Percentiles rank a stretch among this genome's conserved stretches.
These are phyloP conservation scores for Drosophila tanythrix DNA, from an alignment of 2,888 invertebrate genomes.

Conservation along the genomic window DNA sequence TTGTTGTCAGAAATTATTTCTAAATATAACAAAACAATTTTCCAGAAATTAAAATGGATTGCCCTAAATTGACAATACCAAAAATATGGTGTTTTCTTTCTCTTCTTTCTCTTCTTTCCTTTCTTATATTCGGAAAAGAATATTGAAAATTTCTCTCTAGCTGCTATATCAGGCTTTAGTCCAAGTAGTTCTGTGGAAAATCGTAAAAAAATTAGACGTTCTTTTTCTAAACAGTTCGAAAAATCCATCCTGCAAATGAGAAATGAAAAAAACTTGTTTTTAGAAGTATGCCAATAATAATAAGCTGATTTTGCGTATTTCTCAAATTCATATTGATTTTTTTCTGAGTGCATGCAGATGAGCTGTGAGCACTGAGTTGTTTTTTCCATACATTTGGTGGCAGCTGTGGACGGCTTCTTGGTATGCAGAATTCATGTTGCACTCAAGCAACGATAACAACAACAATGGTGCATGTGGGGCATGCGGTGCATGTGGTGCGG, in stretches of 20 bases:
- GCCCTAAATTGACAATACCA: background rate
- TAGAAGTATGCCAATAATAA: background rate
- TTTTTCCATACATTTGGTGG: constrained; percentile 6
- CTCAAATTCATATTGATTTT: background rate
- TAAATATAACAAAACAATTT: background rate
- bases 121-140: background rate
- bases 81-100: background rate
- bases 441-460: constrained; percentile 60
- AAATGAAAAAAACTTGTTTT: background rate
- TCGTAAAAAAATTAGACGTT: background rate
- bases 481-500: background rate
- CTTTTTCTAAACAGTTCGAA: background rate
- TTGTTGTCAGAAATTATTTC: background rate
- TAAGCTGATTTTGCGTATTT: background rate
- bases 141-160: too few relatives aligned
- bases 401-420: constrained; percentile 58
- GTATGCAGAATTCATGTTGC: constrained; percentile 80
- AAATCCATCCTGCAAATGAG: background rate
- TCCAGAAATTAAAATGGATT: too few relatives aligned
- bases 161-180: background rate
- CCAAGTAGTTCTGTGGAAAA: background rate
- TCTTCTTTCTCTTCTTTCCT: too few relatives aligned
- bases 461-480: constrained; percentile 1
- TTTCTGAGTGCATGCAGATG: constrained; percentile 58
- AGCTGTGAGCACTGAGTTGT: constrained; percentile 30